phyloP scores from a whole-genome alignment of 2,888 invertebrate species.

The Tholera decimalis region DNA sequence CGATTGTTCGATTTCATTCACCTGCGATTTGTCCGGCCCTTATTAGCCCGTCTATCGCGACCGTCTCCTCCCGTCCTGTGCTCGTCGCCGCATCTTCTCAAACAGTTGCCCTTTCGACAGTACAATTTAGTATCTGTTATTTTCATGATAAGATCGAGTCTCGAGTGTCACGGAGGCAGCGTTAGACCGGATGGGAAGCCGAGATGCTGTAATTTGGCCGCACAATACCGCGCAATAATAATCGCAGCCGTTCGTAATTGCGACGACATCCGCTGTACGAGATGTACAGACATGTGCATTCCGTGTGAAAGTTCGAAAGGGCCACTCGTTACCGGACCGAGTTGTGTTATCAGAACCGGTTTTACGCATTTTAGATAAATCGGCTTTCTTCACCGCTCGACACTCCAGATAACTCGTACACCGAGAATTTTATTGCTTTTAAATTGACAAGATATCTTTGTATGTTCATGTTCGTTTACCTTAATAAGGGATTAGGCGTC shows the following conservation, averaged over 20 bases:
- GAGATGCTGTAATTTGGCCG: constrained; percentile 89
- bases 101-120: constrained; percentile 30
- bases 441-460: constrained; percentile 77
- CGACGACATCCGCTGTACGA: constrained; percentile 87
- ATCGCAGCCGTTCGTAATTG: constrained; percentile 88
- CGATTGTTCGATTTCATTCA: constrained; percentile 79
- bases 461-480: constrained; percentile 68
- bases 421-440: constrained; percentile 76
- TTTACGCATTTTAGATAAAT: constrained; percentile 82
- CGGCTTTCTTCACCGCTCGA: constrained; percentile 81
- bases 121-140: constrained; percentile 60
- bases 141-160: constrained; percentile 65
- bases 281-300: constrained; percentile 78
- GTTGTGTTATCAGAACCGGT: constrained; percentile 83
- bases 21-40: constrained; percentile 81
- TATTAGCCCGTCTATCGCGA: constrained; percentile 77
- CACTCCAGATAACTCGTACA: constrained; percentile 77
- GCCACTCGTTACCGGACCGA: constrained; percentile 74
- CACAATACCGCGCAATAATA: constrained; percentile 89
- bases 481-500: constrained; percentile 72
- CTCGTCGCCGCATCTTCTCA: constrained; percentile 68
- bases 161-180: constrained; percentile 52
- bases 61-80: constrained; percentile 72
- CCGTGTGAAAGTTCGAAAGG: constrained; percentile 89
- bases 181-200: constrained; percentile 87